These are phyloP conservation scores for Pangasianodon gigas DNA, from an alignment of 2,113 vertebrate genomes.

Conservation along the genomic window DNA sequence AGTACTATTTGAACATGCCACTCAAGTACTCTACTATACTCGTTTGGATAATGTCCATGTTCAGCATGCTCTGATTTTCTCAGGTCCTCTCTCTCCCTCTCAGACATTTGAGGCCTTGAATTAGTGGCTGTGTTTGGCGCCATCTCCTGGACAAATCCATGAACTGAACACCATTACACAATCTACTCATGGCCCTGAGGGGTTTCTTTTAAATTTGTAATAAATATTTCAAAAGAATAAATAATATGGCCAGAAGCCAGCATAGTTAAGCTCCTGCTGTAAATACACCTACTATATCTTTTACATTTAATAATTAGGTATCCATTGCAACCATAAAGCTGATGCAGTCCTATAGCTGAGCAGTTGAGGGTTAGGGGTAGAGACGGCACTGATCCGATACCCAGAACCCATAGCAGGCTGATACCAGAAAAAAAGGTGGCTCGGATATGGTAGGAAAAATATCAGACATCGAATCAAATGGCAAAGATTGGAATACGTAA, in stretches of 20 bases:
- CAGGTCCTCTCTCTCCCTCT: background rate
- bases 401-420: background rate
- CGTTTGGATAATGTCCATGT: background rate
- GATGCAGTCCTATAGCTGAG: background rate
- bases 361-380: background rate
- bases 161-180: background rate
- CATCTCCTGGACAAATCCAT: conserved; percentile 29
- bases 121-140: conserved; percentile 24
- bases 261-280: background rate
- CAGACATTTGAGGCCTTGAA: background rate
- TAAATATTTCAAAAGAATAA: background rate
- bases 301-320: background rate
- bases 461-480: background rate
- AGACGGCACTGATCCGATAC: background rate
- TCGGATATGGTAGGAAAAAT: background rate
- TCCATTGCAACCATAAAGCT: background rate
- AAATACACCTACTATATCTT: background rate
- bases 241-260: background rate
- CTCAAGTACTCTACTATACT: background rate
- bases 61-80: background rate
- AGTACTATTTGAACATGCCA: background rate
- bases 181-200: background rate
- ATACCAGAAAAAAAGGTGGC: background rate
- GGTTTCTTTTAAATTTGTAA: background rate
- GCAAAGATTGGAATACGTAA: background rate